Evolutionary conservation across 2,113 vertebrate genomes (phyloP), one percentile per base, ranked within the genome.

Genomic region (Trogon surrucura): DNA sequence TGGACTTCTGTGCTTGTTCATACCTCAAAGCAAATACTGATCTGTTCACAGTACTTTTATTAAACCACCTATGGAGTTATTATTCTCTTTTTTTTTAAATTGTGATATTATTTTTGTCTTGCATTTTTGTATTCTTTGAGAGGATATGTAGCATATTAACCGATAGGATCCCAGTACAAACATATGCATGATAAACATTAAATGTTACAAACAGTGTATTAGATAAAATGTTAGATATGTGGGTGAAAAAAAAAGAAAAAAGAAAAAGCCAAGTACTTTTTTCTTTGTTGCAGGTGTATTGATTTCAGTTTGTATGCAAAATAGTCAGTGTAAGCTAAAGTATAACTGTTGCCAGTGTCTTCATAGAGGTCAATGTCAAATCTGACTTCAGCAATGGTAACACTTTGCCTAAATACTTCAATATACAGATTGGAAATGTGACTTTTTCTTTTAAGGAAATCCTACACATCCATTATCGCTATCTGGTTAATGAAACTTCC

Each of bases 221-320:
- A 50, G n/a, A 30, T 19, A 81, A 69, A 56, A 22, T 0, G 1
- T 47, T 69, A 80, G 2, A 7, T 54, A 75, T 65, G 5, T 19
- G 23, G 10, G 15, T 29, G 15, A 22, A 41, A 41, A 41, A 26
- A 44, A 32, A n/a, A 22, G 50, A 41, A n/a, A 18, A 22, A n/a
- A n/a, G n/a, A 26, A 44, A 32, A n/a, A 22, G 50, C 26, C 6
- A 78, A 85, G 15, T 8, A 29, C 7, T 9, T 62, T 44, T 27
- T 11, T 71, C 30, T 67, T 71, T 47, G 16, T 23, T 58, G 34
- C 8, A 48, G 25, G 16, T 86, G 17, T 45, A 62, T 54, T 85
- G 11, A 20, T 58, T 93, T 80, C 10, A 80, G 61, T 12, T 58
- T 92, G n/a, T 93, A 78, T 94, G 61, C 51, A 86, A 91, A 94